Evolutionary conservation across 1,140 invertebrate species (phyloP).

Genomic region (Pteromalus puparum): DNA sequence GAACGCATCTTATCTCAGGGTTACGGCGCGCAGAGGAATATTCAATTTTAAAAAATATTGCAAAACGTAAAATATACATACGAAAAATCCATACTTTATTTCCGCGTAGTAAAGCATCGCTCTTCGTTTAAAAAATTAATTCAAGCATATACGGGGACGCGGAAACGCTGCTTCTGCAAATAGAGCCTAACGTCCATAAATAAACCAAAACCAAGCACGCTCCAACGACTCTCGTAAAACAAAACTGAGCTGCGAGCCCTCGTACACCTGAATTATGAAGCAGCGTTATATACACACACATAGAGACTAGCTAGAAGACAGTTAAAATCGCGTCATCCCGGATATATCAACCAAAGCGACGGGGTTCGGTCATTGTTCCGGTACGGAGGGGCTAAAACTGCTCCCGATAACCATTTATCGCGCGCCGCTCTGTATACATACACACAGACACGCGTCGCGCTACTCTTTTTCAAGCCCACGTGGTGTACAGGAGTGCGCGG

Average conservation of each 20-base stretch:
- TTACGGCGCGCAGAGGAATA: neutral
- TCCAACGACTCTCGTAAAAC: neutral
- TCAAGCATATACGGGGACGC: neutral
- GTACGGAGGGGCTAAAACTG: neutral
- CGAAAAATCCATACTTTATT: too few relatives aligned
- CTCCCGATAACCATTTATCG: constrained; percentile 34
- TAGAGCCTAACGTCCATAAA: neutral
- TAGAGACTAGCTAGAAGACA: neutral
- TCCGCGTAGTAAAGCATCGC: too few relatives aligned
- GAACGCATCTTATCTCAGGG: neutral
- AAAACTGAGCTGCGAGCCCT: neutral
- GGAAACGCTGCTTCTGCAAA: neutral
- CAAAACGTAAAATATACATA: too few relatives aligned
- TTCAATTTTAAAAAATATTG: neutral
- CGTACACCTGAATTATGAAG: neutral
- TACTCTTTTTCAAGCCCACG: neutral
- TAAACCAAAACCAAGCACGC: neutral
- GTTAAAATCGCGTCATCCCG: neutral
- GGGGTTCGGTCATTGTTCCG: constrained; percentile 5
- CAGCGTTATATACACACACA: too few relatives aligned
- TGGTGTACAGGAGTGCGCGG: neutral
- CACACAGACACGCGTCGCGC: neutral
- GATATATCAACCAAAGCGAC: neutral
- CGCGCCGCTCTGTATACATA: neutral
- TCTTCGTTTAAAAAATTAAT: neutral